A percentile compares a stretch with the other conserved stretches of the same genome.
These are phyloP conservation scores for Eumeta japonica DNA, from an alignment of 1,140 invertebrate genomes.

Conservation along the genomic window DNA sequence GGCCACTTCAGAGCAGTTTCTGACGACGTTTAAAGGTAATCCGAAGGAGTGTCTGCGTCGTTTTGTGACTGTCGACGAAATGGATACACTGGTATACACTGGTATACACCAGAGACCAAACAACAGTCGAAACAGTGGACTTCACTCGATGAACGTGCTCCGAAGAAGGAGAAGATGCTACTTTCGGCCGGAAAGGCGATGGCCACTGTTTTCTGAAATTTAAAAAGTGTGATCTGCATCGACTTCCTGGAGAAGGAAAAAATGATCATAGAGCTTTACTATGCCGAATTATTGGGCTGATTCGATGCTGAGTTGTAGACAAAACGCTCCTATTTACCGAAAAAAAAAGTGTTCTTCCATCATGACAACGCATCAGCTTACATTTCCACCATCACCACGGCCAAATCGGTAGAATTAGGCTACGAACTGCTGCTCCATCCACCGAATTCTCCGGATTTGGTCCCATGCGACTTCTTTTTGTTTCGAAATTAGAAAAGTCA, in stretches of 20 bases:
- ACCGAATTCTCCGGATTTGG: background rate
- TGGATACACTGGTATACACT: conserved; percentile 42
- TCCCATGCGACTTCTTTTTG: conserved; percentile 1
- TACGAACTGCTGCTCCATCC: background rate
- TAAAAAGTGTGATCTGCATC: conserved; percentile 18
- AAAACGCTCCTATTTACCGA: no score
- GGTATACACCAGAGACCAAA: conserved; percentile 37
- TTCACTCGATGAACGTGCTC: conserved; percentile 18
- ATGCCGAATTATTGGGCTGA: background rate
- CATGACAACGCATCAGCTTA: no score
- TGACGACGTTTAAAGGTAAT: no score
- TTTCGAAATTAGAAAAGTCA: conserved; percentile 7
- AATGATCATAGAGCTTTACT: conserved; percentile 25
- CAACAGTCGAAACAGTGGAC: conserved; percentile 22
- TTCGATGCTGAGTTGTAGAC: background rate
- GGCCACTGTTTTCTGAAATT: conserved; percentile 30
- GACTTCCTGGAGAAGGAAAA: conserved; percentile 24
- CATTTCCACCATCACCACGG: conserved; percentile 1
- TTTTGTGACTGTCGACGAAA: conserved; percentile 32
- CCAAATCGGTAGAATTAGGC: background rate
- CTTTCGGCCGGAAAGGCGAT: conserved; percentile 24
- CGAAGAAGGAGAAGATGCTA: conserved; percentile 29
- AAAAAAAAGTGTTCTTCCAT: no score
- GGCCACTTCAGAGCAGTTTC: no score
- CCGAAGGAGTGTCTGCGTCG: no score